Conservation (phyloP, 2,888 invertebrate species). For the Notodromas monacha region DNA sequence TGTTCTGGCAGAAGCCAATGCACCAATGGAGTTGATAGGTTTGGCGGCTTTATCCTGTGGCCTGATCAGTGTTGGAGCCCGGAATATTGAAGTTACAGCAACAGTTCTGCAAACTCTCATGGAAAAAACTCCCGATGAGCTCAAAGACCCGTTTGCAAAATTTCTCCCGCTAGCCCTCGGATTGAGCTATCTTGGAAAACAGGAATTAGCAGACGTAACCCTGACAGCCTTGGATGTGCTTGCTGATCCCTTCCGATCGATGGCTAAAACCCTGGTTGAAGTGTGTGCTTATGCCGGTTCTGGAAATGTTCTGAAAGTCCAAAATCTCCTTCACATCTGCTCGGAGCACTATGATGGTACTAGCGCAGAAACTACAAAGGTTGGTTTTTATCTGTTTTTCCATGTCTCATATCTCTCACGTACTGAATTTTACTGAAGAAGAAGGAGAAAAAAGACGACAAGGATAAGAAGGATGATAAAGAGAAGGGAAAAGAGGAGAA, state of each 20-base stretch:
- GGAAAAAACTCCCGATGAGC: constrained; percentile 20
- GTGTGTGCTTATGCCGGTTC: constrained; percentile 97
- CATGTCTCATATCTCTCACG: no score
- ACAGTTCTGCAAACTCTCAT: constrained; percentile 25
- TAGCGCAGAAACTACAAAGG: constrained; percentile 13
- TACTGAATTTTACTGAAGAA: no score
- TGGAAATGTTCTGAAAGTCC: constrained; percentile 93
- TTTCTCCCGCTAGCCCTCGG: constrained; percentile 74
- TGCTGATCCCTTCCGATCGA: constrained; percentile 72
- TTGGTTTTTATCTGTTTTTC: neutral
- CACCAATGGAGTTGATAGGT: constrained; percentile 59
- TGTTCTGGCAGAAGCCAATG: constrained; percentile 37
- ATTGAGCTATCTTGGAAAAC: constrained; percentile 60
- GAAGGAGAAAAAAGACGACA: constrained; percentile 13
- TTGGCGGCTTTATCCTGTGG: constrained; percentile 67
- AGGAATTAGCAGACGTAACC: constrained; percentile 69
- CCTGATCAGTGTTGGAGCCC: constrained; percentile 70
- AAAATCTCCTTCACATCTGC: constrained; percentile 81
- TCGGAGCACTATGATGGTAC: constrained; percentile 73
- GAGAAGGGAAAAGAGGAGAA: constrained; percentile 15
- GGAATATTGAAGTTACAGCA: constrained; percentile 43
- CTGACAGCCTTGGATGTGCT: constrained; percentile 66
- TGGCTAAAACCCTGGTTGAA: constrained; percentile 81
- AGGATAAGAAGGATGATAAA: constrained; percentile 27
- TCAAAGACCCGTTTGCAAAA: constrained; percentile 47